Evolutionary conservation across 2,797 vertebrate genomes (phyloP), one percentile per base, ranked within the genome.

Genomic region (Coranthus polyacanthus): DNA sequence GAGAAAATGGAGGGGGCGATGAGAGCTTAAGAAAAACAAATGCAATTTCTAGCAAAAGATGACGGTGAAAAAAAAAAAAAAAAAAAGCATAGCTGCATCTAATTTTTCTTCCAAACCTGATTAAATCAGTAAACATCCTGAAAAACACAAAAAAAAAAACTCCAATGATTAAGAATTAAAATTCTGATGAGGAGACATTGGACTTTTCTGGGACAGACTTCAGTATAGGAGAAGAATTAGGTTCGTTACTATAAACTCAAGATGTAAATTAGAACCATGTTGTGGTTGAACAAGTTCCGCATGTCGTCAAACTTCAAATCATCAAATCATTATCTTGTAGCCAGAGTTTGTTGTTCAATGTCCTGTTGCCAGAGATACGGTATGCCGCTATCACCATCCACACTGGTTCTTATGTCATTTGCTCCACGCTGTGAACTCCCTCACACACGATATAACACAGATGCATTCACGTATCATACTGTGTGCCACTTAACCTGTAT

Each of bases 321-420:
- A 3, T 26, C 18, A 43, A 22, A 11, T 20, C 6, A 17, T 3
- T 3, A 1, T 26, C 16, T 20, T 16, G 20, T 12, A 18, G 20
- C 3, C 4, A 1, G 3, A 0, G 34, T 16, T 18, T n/a, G 12
- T 39, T 41, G 16, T 4, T 13, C 10, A 53, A 26, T 36, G 15
- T 32, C 52, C 21, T 1, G 20, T 56, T 55, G 36, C 21, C 13
- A 39, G 60, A 68, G 60, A 68, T 13, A 12, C n/a, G 47, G 37
- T 57, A 15, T 6, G 8, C n/a, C 50, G 24, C 26, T 38, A 11
- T 17, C 57, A 34, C 7, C 6, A 15, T 7, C 6, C 5, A 8
- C 21, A 46, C 61, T 36, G 26, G 16, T 22, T 42, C 22, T 9
- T 41, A 1, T 38, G 13, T 37, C 7, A 1, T 44, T 22, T 15